Evolutionary conservation across 2,113 vertebrate species (phyloP).

Genomic region (Parotia lawesii): DNA sequence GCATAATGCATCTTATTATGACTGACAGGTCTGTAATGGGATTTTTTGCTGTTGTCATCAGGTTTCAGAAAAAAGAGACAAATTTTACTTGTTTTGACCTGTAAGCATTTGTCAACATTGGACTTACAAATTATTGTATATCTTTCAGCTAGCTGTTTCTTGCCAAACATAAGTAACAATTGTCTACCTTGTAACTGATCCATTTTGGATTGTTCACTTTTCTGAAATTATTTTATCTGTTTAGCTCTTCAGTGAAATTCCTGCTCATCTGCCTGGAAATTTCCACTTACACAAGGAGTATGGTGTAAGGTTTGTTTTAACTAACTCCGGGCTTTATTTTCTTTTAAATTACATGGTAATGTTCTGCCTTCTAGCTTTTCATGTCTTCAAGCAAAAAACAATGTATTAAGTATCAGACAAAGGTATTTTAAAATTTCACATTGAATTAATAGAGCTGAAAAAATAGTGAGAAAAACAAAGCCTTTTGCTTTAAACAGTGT

Average conservation of each 20-base stretch:
- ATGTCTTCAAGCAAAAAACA: neutral
- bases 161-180: conserved; percentile 41
- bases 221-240: conserved; percentile 42
- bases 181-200: conserved; percentile 13
- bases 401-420: neutral
- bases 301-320: neutral
- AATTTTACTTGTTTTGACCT: conserved; percentile 34
- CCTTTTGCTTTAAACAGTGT: neutral
- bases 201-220: neutral
- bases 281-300: neutral
- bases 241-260: conserved; percentile 10
- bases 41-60: conserved; percentile 50
- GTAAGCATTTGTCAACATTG: conserved; percentile 40
- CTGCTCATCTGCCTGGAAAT: neutral
- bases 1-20: conserved; percentile 45
- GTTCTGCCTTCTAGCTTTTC: neutral
- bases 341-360: neutral
- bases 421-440: neutral
- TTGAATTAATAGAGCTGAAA: neutral
- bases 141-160: conserved; percentile 33
- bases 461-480: neutral
- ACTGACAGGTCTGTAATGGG: conserved; percentile 51
- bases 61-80: conserved; percentile 44
- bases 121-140: conserved; percentile 44
- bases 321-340: neutral